These are phyloP conservation scores for Sussaba pulchella DNA, from an alignment of 2,888 invertebrate species.

Conservation along the genomic window DNA sequence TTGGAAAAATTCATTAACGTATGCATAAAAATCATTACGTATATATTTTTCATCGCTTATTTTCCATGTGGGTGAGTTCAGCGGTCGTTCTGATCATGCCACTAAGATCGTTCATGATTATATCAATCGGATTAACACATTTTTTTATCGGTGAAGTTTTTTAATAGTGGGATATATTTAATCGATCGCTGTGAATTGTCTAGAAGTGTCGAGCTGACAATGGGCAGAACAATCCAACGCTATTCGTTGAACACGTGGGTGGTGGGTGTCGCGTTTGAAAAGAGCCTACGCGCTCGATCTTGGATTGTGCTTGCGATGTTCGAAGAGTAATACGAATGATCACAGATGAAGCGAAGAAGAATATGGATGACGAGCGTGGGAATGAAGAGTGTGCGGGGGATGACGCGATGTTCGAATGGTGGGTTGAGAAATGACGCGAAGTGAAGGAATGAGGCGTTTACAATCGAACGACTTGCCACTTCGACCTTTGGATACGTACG, in stretches of 20 bases:
- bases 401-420: no score
- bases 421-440: conserved; percentile 18
- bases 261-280: conserved; percentile 26
- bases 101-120: conserved; percentile 40
- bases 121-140: conserved; percentile 21
- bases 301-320: conserved; percentile 42
- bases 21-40: not conserved
- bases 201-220: not conserved
- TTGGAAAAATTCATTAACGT: not conserved
- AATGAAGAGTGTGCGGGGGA: conserved; percentile 18
- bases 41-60: not conserved
- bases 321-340: conserved; percentile 44
- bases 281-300: conserved; percentile 52
- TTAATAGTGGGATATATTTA: conserved; percentile 34
- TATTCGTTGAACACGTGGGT: conserved; percentile 31
- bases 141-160: conserved; percentile 24
- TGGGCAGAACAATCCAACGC: conserved; percentile 13
- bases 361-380: not conserved
- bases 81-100: conserved; percentile 54
- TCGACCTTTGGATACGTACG: conserved; percentile 65
- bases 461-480: conserved; percentile 66
- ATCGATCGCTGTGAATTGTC: not conserved
- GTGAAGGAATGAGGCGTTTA: conserved; percentile 31
- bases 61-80: conserved; percentile 16
- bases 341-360: conserved; percentile 16